Evolutionary conservation across 2,888 invertebrate genomes (phyloP), one percentile per base, ranked within the genome.

Genomic region (Harmothoe impar): DNA sequence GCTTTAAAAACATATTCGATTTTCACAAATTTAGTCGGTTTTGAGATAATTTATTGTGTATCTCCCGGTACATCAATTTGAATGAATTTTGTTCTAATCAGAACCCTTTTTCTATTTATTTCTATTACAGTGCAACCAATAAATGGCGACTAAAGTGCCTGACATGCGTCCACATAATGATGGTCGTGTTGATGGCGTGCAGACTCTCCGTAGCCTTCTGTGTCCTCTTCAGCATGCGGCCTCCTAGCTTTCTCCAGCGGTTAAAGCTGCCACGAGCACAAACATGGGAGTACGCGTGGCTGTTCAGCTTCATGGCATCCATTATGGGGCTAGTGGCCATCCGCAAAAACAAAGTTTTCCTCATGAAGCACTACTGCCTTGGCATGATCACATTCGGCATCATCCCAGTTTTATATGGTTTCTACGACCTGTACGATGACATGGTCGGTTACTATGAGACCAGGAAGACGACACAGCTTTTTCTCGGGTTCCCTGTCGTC

Each of bases 231-330:
- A 99, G 99, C 96, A 97, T 99, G 96, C 98, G 99, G 96, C 98
- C 98, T 94, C 97, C 99, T 96, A 98, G 98, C 96, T 93, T 93
- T 89, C 98, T 99, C 94, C 98, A 99, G 96, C 98, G 98, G 96
- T 96, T 99, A 93, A 97, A 98, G 96, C 97, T 99, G 96, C 99
- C 99, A 93, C 97, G 97, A 97, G 98, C 98, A 0, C 96, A 98
- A 85, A 97, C 97, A 96, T 99, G 99, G 99, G 99, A 99, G 96
- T 99, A 98, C 96, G 97, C 98, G 94, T 99, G 99, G 99, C 97
- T 98, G 93, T 96, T 97, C 33, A 98, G 98, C 93, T 96, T 98
- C 91, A 96, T 98, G 54, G 97, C 98, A 68, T 98, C 98, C 23
- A 97, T 98, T 96, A 96, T 98, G 91, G 99, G 98, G 7, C 96